These are phyloP conservation scores for Drosophila pruinosa DNA, from an alignment of 1,140 invertebrate species.

Conservation along the genomic window DNA sequence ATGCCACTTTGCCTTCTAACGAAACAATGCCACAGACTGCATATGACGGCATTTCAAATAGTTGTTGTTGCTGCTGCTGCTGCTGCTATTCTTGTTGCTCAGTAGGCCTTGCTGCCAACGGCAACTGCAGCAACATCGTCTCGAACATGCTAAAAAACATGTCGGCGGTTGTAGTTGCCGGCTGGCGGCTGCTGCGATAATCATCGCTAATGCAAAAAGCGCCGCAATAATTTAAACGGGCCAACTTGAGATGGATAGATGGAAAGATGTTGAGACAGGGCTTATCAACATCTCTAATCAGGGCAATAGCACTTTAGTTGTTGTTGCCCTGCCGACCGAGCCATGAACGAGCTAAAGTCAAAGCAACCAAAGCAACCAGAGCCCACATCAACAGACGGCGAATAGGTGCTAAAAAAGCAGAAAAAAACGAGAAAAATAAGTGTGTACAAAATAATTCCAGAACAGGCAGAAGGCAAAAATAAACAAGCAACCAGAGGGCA, in stretches of 20 bases:
- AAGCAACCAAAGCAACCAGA: slow-evolving; percentile 18
- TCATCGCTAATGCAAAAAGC: slow-evolving; percentile 53
- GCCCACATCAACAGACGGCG: slow-evolving; percentile 32
- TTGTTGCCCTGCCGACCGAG: slow-evolving; percentile 22
- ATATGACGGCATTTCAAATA: slow-evolving; percentile 62
- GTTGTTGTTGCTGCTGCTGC: slow-evolving; percentile 36
- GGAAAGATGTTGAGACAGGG: slow-evolving; percentile 27
- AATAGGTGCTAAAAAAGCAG: slow-evolving; percentile 62
- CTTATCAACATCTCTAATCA: slow-evolving; percentile 75
- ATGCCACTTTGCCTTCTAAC: slow-evolving; percentile 23
- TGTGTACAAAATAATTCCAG: slow-evolving; percentile 75
- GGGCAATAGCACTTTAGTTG: slow-evolving; percentile 49
- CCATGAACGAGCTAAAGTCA: slow-evolving; percentile 1
- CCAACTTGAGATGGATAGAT: slow-evolving; percentile 16
- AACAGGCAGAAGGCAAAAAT: slow-evolving; percentile 67
- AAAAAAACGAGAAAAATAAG: slow-evolving; percentile 47
- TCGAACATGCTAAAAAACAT: slow-evolving; percentile 20
- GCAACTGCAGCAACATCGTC: slow-evolving; percentile 15
- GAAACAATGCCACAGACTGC: slow-evolving; percentile 67
- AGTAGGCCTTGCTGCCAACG: neutral
- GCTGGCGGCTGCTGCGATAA: slow-evolving; percentile 34
- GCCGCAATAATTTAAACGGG: slow-evolving; percentile 50
- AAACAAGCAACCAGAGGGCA: slow-evolving; percentile 56
- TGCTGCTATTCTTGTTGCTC: slow-evolving; percentile 14
- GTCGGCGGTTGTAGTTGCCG: neutral